Percentiles rank a stretch among this genome's conserved stretches.
Conservation (phyloP, 2,888 invertebrate genomes). For the Lymantria monacha region DNA sequence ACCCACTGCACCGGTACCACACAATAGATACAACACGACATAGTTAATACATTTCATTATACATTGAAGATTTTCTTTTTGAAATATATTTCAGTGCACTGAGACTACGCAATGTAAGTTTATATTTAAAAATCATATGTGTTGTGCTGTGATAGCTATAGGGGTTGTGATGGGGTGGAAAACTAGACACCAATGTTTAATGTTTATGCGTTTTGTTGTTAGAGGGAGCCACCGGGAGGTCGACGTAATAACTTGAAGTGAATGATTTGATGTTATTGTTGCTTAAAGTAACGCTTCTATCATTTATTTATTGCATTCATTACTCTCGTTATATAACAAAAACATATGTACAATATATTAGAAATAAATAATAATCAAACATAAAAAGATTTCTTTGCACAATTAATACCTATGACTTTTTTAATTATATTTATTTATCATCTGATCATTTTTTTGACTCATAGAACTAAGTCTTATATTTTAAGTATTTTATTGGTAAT, state of each 20-base stretch:
- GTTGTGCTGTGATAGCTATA: slow-evolving; percentile 4
- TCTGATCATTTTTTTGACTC: too few relatives aligned
- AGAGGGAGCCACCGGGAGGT: slow-evolving; percentile 20
- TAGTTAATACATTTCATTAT: neutral
- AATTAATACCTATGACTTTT: too few relatives aligned
- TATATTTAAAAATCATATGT: slow-evolving; percentile 9
- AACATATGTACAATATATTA: too few relatives aligned
- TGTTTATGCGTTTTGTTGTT: slow-evolving; percentile 43
- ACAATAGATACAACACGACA: neutral
- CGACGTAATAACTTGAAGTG: slow-evolving; percentile 14
- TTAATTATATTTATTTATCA: too few relatives aligned
- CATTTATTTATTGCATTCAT: neutral
- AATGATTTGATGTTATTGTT: slow-evolving; percentile 7
- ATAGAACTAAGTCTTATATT: too few relatives aligned
- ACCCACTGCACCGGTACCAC: slow-evolving; percentile 25
- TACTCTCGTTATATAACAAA: too few relatives aligned
- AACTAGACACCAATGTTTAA: slow-evolving; percentile 40
- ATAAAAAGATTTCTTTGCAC: too few relatives aligned
- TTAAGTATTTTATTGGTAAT: too few relatives aligned
- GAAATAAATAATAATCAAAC: too few relatives aligned
- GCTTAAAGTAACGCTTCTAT: neutral
- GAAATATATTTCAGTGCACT: neutral
- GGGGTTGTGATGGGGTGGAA: slow-evolving; percentile 16
- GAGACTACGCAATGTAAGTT: slow-evolving; percentile 19
- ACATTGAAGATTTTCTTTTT: slow-evolving; percentile 2